Evolutionary conservation across 2,888 invertebrate species (phyloP).

Genomic region (Platycnemis pennipes): DNA sequence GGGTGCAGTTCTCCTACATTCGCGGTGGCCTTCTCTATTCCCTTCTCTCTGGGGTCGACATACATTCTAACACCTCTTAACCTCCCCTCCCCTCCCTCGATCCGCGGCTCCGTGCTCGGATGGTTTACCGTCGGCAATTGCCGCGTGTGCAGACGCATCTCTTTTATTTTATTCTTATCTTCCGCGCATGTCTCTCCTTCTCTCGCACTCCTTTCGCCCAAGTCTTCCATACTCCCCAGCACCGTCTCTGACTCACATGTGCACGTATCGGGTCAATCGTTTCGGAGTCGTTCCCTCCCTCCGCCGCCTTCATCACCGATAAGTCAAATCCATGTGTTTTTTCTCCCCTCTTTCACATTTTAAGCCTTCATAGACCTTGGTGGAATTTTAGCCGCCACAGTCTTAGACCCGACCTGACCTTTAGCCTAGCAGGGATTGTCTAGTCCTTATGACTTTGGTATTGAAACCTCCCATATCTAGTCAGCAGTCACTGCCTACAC

Average conservation of each 20-base stretch:
- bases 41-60: neutral
- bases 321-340: neutral
- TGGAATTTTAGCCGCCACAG: too few relatives aligned
- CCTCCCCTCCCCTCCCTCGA: neutral
- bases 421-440: too few relatives aligned
- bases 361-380: too few relatives aligned
- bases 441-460: too few relatives aligned
- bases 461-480: too few relatives aligned
- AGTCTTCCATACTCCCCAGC: neutral
- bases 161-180: neutral
- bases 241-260: neutral
- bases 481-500: too few relatives aligned
- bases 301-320: too few relatives aligned
- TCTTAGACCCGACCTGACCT: too few relatives aligned
- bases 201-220: neutral
- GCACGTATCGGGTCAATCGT: conserved; percentile 60
- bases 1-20: too few relatives aligned
- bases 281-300: neutral
- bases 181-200: too few relatives aligned
- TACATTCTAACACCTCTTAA: neutral
- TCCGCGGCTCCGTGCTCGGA: neutral
- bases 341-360: neutral
- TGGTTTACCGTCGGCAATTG: neutral
- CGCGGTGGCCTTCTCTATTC: neutral
- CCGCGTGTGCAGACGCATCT: neutral